phyloP scores from a whole-genome alignment of 2,888 invertebrate species.

The Cryptophagus acutangulus region DNA sequence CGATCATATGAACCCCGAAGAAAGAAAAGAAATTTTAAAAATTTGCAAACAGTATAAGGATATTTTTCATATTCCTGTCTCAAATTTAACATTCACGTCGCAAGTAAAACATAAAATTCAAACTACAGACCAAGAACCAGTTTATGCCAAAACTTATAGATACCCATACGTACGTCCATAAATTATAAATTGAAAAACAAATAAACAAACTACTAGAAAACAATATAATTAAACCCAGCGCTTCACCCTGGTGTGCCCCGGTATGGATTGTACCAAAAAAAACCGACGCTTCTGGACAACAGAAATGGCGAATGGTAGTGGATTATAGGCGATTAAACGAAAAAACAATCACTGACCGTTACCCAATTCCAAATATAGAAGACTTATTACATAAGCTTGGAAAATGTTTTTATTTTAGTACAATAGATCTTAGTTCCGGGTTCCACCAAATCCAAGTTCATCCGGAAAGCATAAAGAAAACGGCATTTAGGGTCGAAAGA shows the following conservation, averaged over 20 bases:
- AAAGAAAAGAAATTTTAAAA: not conserved
- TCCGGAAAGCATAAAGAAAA: not conserved
- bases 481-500: not conserved
- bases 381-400: conserved; percentile 8
- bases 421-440: conserved; percentile 1
- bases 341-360: conserved; percentile 9
- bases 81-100: not conserved
- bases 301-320: conserved; percentile 11
- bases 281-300: conserved; percentile 2
- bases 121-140: conserved; percentile 1
- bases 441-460: conserved; percentile 6
- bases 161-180: conserved; percentile 23
- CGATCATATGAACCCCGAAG: conserved; percentile 6
- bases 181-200: conserved; percentile 8
- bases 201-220: conserved; percentile 4
- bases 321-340: conserved; percentile 10
- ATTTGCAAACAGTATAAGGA: conserved; percentile 3
- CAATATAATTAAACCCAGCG: conserved; percentile 3
- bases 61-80: not conserved
- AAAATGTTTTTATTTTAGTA: not conserved
- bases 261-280: conserved; percentile 15
- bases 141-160: conserved; percentile 5
- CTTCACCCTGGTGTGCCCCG: conserved; percentile 5
- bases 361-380: conserved; percentile 8
- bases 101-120: not conserved